Evolutionary conservation across 2,113 vertebrate genomes (phyloP).

Genomic region (Calidris pygmaea): DNA sequence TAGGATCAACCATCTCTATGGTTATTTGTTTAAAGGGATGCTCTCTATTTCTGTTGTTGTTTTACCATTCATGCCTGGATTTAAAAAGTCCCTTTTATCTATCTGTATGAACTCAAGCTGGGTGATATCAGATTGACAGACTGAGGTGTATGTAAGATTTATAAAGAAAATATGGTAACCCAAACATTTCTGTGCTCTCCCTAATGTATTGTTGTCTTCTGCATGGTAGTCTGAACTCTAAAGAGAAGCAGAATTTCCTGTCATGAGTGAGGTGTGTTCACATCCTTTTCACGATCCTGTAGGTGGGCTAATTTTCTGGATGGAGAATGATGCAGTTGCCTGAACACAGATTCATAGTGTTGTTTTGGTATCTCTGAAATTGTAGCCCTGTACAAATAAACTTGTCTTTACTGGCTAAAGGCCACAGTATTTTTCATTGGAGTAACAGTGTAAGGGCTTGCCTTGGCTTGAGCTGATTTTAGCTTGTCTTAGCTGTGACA

Average conservation of each 20-base stretch:
- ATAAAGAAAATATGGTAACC: background rate
- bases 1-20: background rate
- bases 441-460: background rate
- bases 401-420: background rate
- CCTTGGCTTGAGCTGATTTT: background rate
- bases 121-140: background rate
- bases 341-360: background rate
- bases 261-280: background rate
- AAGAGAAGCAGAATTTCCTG: background rate
- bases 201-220: background rate
- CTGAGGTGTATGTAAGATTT: background rate
- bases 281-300: background rate
- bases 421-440: background rate
- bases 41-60: background rate
- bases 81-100: background rate
- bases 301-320: background rate
- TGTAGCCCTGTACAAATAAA: background rate
- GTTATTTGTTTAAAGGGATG: background rate
- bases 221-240: background rate
- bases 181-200: background rate
- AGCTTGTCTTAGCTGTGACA: background rate
- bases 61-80: background rate
- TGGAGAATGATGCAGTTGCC: background rate
- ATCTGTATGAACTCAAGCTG: background rate
- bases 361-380: background rate